Conservation (phyloP, 2,113 vertebrate genomes). For the Abramis brama region DNA sequence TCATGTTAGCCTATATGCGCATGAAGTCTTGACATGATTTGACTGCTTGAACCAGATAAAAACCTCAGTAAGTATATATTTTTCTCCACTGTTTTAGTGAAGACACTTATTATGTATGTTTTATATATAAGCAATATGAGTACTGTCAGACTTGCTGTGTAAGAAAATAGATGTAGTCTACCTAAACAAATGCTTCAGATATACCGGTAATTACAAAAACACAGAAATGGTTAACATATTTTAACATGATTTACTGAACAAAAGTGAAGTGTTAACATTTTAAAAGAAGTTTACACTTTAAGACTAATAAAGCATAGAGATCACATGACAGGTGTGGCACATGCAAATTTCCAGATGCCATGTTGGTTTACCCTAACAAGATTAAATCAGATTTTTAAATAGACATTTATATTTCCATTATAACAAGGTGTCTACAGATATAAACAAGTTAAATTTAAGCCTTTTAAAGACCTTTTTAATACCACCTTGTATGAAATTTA, state of each 20-base stretch:
- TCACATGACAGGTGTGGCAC: background rate
- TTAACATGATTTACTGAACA: background rate
- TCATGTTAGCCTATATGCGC: background rate
- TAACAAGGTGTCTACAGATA: background rate
- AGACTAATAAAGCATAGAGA: background rate
- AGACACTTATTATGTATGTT: background rate
- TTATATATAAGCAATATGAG: background rate
- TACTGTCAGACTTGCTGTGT: background rate
- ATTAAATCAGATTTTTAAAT: background rate
- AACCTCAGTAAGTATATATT: slow-evolving; percentile 23
- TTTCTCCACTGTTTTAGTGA: background rate
- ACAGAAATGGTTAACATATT: background rate
- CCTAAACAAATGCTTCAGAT: background rate
- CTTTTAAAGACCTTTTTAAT: too few species aligned
- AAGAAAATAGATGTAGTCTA: background rate
- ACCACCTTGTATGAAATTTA: too few species aligned
- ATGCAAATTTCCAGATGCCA: background rate
- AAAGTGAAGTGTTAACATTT: background rate
- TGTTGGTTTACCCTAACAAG: background rate
- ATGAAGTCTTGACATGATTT: background rate
- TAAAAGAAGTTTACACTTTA: background rate
- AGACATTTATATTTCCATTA: background rate
- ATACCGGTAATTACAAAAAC: background rate
- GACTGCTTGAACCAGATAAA: background rate
- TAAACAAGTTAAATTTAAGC: too few species aligned